Base-by-base conservation (phyloP, 2,888 invertebrate genomes). In the Oscheius sp. region DNA sequence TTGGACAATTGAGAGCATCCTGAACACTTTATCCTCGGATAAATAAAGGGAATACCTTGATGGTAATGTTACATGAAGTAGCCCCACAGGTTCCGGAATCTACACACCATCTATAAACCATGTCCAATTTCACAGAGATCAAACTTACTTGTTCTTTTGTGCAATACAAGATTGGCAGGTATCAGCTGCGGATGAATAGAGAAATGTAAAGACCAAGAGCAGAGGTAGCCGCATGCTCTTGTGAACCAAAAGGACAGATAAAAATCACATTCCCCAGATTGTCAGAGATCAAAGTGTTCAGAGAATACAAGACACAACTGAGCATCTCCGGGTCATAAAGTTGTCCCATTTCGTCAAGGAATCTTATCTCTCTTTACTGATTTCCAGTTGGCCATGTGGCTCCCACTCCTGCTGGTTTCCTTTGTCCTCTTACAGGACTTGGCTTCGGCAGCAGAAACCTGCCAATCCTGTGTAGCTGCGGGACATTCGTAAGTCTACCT, bases 1-100 rank as follows among this genome's bases (percentile, higher is more conserved):
- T 66, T 0, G 78, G 78, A 27, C 78, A 78, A 46, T 78, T 78
- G 25, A 78, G 25, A 13, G 76, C 46, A 46, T 69, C 73, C 74
- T 78, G 29, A 43, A 18, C 41, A 21, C 21, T 43, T n/a, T 45
- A n/a, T 61, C 18, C 6, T 5, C 16, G 9, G 9, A 35, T 35
- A 6, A 9, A 9, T 9, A 35, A n/a, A n/a, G n/a, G 35, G 35
- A 16, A 3, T 18, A 49, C 49, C 18, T 49, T 49, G 16, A 49
- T 49, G 49, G 49, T 18, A n/a, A 18, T 49, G 5, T 41, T 61
- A 25, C 61, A 61, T 12, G 41, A 1, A 9, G 21, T 5, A 55
- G 55, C 23, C 21, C 43, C 21, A 21, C 61, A 61, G 5, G 29
- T 43, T 5, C 23, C 23, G 21, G 29, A 35, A n/a, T 43, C 61